A percentile compares a stretch with the other conserved stretches of the same genome.
These are phyloP conservation scores for Micrastur ruficollis DNA, from an alignment of 2,797 vertebrate genomes.

Conservation along the genomic window DNA sequence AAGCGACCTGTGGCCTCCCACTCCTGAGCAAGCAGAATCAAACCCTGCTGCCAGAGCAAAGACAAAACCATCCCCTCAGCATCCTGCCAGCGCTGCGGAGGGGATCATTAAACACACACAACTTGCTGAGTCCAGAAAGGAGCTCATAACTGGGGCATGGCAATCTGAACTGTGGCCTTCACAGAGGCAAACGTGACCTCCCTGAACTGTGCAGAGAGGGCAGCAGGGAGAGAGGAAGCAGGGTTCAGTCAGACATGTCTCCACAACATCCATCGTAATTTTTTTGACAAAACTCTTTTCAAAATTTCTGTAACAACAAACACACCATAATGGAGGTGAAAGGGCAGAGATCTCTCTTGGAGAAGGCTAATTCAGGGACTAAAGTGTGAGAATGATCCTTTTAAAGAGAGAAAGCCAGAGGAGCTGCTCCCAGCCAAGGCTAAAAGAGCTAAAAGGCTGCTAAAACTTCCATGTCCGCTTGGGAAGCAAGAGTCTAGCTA, in stretches of 20 bases:
- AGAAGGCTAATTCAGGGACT: neutral
- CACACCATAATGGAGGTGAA: neutral
- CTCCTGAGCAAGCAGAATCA: neutral
- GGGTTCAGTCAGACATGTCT: neutral
- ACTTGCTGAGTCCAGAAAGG: neutral
- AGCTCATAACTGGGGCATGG: neutral
- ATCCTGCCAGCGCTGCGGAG: neutral
- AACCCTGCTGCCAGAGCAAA: neutral
- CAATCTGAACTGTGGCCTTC: neutral
- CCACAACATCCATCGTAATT: neutral
- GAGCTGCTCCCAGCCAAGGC: neutral
- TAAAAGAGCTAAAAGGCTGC: neutral
- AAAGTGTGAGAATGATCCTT: neutral
- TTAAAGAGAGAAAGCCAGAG: neutral
- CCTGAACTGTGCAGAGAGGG: neutral
- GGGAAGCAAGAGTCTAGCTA: neutral
- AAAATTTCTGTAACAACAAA: neutral
- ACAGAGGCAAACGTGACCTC: neutral
- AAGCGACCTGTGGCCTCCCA: accelerated
- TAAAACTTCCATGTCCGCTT: neutral
- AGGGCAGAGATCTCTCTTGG: neutral
- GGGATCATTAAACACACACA: neutral
- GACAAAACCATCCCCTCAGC: neutral
- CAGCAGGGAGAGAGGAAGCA: neutral
- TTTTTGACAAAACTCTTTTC: neutral